Conservation (phyloP, 1,140 invertebrate species). For the Rhagoletis pomonella region DNA sequence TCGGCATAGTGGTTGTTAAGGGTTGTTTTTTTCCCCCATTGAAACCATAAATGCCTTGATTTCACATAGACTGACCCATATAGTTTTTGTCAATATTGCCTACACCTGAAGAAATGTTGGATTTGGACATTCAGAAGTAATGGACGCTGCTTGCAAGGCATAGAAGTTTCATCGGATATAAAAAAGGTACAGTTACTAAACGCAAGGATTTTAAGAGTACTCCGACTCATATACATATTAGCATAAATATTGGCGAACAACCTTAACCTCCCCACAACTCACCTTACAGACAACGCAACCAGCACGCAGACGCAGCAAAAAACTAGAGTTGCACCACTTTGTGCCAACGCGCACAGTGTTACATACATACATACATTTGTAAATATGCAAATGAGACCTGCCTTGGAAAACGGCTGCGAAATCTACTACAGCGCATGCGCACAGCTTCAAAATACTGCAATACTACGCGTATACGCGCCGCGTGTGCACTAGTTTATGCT, state of each 20-base stretch:
- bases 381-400: conserved; percentile 42
- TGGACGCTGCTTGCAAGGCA: too few species aligned
- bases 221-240: not conserved
- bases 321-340: conserved; percentile 6
- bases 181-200: not conserved
- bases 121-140: too few species aligned
- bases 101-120: too few species aligned
- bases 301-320: not conserved
- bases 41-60: too few species aligned
- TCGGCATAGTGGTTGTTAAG: too few species aligned
- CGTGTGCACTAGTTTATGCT: conserved; percentile 22
- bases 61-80: too few species aligned
- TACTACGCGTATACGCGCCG: not conserved
- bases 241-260: conserved; percentile 42
- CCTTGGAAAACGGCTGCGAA: not conserved
- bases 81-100: too few species aligned
- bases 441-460: not conserved
- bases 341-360: conserved; percentile 31
- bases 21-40: too few species aligned
- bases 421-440: not conserved
- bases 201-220: not conserved
- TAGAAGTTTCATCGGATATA: too few species aligned
- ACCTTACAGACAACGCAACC: conserved; percentile 5
- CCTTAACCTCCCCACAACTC: conserved; percentile 18
- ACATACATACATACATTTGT: too few species aligned